Base-by-base conservation (phyloP, 1,140 invertebrate species). In the Aradophagus sp. region DNA sequence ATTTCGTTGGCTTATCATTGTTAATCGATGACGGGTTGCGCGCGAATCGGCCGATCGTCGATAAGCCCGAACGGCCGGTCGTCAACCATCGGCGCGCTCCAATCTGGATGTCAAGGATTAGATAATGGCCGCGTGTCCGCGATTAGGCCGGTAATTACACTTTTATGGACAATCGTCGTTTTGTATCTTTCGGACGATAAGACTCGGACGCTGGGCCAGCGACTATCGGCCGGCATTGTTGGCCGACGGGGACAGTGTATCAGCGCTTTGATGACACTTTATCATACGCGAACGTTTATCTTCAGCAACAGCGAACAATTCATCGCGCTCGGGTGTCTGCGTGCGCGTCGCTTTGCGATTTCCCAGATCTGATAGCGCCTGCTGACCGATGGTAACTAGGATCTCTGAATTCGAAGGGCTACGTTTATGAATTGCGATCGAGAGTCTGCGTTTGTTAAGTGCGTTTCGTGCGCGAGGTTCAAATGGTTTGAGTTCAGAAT, bases 21-120 rank as follows among this genome's bases (percentile, higher is more conserved):
- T 53, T 53, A 45, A 63, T 63, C 59, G 53, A 55, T 48, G 61
- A 55, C 42, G 15, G 17, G 11, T 13, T 42, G 36, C 41, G 39
- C 29, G 41, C 6, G 10, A 36, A 55, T 66, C 20, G 29, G 19
- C 2, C 4, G 31, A 38, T 45, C 13, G 16, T 1, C 13, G 48
- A 48, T 65, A 45, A 48, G 15, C 36, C 34, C 53, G 32, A 55
- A 55, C 55, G 48, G 48, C 42, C 19, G 14, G 31, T n/a, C 42
- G 31, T n/a, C 42, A 27, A 6, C 32, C 48, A 55, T 35, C 55
- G 34, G 19, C 2, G 19, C 2, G 7, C 32, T 29, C 7, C 1
- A 13, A 65, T 65, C 61, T 55, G 34, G 36, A 48, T 48, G 32
- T 26, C 50, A 44, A 39, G 61, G 23, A 36, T 41, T 45, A 53